Percentiles rank a stretch among this genome's conserved stretches.
phyloP scores from a whole-genome alignment of 2,113 vertebrate species.

The Tragelaphus scriptus region DNA sequence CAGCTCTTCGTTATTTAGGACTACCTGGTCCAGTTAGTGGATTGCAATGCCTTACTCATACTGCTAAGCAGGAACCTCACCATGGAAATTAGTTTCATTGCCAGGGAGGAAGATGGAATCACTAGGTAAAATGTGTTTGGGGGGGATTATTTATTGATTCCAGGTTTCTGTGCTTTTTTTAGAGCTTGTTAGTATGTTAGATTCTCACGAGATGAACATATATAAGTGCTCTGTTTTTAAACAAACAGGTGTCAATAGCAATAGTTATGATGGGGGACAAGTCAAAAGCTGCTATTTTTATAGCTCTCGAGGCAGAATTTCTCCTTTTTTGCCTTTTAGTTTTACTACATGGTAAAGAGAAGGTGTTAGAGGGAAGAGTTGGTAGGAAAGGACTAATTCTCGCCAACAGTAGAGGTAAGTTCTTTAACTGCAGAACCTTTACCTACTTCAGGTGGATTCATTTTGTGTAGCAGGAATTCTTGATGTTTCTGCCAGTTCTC shows the following conservation, averaged over 20 bases:
- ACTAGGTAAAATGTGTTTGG: background rate
- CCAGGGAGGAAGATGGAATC: background rate
- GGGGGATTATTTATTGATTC: background rate
- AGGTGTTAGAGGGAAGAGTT: constrained; percentile 35
- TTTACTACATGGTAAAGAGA: constrained; percentile 19
- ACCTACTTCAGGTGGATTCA: constrained; percentile 35
- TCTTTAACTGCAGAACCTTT: constrained; percentile 15
- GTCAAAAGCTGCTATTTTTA: background rate
- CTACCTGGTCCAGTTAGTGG: background rate
- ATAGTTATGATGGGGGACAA: background rate
- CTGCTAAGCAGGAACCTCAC: background rate
- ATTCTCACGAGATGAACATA: background rate
- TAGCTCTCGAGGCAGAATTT: constrained; percentile 9
- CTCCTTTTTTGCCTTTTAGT: constrained; percentile 47
- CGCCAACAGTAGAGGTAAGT: constrained; percentile 30
- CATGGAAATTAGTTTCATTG: background rate
- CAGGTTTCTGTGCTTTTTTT: background rate
- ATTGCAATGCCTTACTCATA: background rate
- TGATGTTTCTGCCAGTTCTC: background rate
- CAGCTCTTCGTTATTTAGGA: background rate
- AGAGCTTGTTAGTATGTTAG: background rate
- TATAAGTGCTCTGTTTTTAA: background rate
- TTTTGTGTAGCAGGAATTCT: background rate
- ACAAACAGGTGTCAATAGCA: background rate
- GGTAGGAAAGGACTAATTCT: constrained; percentile 25